A percentile compares a stretch with the other conserved stretches of the same genome.
Conservation (phyloP, 2,113 vertebrate genomes). For the Amia ocellicauda region DNA sequence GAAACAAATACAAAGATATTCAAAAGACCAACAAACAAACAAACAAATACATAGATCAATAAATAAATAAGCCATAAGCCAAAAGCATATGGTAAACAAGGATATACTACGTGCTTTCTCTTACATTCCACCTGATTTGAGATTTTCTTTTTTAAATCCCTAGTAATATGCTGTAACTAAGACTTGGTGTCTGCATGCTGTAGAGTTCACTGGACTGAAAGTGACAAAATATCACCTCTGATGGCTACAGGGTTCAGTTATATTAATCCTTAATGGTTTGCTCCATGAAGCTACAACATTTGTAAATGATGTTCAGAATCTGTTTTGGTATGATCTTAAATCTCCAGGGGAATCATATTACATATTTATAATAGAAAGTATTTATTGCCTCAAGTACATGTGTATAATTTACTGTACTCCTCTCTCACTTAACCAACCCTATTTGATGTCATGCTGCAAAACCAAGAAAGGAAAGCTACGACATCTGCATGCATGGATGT, state of each 20-base stretch:
- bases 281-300: too few species aligned
- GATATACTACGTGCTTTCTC: too few species aligned
- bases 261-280: conserved; percentile 45
- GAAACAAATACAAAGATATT: too few species aligned
- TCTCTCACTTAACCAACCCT: conserved; percentile 5
- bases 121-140: too few species aligned
- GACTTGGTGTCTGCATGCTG: conserved; percentile 31
- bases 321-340: conserved; percentile 33
- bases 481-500: not conserved
- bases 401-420: conserved; percentile 11
- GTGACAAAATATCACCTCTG: conserved; percentile 58
- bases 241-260: conserved; percentile 50
- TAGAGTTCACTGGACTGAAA: conserved; percentile 58
- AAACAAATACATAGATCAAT: too few species aligned
- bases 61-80: too few species aligned
- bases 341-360: conserved; percentile 30
- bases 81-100: too few species aligned
- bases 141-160: too few species aligned
- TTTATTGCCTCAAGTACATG: conserved; percentile 10
- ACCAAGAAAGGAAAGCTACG: not conserved
- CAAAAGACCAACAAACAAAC: too few species aligned
- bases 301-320: conserved; percentile 9
- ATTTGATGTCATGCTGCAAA: conserved; percentile 18
- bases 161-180: conserved; percentile 30
- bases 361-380: conserved; percentile 9